Percentiles rank a stretch among this genome's conserved stretches.
These are phyloP conservation scores for Willisornis vidua DNA, from an alignment of 2,113 vertebrate species.

Conservation along the genomic window DNA sequence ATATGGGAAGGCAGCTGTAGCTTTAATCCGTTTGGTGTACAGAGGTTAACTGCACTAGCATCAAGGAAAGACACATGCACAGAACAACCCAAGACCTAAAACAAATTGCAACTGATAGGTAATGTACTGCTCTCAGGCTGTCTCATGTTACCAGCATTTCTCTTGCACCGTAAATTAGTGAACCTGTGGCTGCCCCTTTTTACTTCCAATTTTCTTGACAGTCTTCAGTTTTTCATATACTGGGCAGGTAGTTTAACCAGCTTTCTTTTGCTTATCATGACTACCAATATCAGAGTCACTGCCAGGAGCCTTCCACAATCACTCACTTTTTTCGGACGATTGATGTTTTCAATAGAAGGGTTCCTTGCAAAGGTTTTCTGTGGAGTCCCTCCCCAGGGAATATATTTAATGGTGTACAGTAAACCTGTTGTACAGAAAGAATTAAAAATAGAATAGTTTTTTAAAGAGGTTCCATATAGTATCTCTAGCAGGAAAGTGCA, in stretches of 20 bases:
- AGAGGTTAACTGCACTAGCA: constrained; percentile 44
- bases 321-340: not conserved
- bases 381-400: not conserved
- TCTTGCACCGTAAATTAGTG: not conserved
- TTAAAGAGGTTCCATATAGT: not conserved
- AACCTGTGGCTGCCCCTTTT: constrained; percentile 11
- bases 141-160: constrained; percentile 43
- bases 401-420: not conserved
- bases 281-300: not conserved
- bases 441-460: not conserved
- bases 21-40: not conserved
- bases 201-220: not conserved
- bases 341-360: not conserved
- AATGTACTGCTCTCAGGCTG: not conserved
- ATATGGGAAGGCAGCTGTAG: not conserved
- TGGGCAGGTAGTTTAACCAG: not conserved
- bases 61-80: not conserved
- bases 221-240: not conserved
- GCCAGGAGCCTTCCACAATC: not conserved
- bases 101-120: constrained; percentile 26
- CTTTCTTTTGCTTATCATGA: not conserved
- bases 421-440: not conserved
- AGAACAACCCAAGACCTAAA: constrained; percentile 19
- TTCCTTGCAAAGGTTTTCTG: not conserved
- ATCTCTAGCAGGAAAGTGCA: not conserved